phyloP scores from a whole-genome alignment of 1,140 invertebrate genomes.

The Orius insidiosus region DNA sequence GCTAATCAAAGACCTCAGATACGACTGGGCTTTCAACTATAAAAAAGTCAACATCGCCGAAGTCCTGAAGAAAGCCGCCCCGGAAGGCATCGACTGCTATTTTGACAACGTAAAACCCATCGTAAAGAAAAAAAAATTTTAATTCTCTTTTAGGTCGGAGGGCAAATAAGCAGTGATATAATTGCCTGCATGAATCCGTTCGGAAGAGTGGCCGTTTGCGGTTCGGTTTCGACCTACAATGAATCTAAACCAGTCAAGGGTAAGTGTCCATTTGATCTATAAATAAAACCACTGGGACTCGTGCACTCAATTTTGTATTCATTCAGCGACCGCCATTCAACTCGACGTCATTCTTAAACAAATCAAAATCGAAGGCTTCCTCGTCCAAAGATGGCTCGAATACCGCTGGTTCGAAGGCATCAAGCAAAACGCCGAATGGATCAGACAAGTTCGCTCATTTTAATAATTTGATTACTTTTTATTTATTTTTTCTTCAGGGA shows the following conservation, averaged over 20 bases:
- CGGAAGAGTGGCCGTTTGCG: conserved; percentile 28
- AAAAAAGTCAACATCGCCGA: conserved; percentile 36
- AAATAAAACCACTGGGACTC: not conserved
- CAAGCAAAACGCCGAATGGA: conserved; percentile 37
- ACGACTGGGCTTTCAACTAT: conserved; percentile 53
- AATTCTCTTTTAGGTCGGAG: conserved; percentile 25
- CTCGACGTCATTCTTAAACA: conserved; percentile 27
- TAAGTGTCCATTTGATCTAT: not conserved
- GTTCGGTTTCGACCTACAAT: conserved; percentile 28
- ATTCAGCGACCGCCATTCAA: conserved; percentile 24
- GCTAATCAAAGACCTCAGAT: conserved; percentile 42
- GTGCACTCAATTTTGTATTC: conserved; percentile 16
- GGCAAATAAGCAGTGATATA: conserved; percentile 25
- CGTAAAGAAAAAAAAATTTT: not conserved
- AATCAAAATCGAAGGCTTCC: conserved; percentile 45
- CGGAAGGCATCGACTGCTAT: conserved; percentile 34
- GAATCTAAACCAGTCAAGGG: conserved; percentile 4
- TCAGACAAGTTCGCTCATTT: conserved; percentile 40
- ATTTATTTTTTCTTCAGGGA: conserved; percentile 25
- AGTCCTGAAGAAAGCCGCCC: conserved; percentile 31
- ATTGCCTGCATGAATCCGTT: conserved; percentile 26
- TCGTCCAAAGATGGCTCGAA: conserved; percentile 35
- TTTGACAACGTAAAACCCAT: conserved; percentile 33
- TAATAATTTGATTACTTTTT: too few relatives aligned
- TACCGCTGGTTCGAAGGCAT: conserved; percentile 39